phyloP scores from a whole-genome alignment of 2,797 vertebrate species.

The Phrynocephalus guinanensis region DNA sequence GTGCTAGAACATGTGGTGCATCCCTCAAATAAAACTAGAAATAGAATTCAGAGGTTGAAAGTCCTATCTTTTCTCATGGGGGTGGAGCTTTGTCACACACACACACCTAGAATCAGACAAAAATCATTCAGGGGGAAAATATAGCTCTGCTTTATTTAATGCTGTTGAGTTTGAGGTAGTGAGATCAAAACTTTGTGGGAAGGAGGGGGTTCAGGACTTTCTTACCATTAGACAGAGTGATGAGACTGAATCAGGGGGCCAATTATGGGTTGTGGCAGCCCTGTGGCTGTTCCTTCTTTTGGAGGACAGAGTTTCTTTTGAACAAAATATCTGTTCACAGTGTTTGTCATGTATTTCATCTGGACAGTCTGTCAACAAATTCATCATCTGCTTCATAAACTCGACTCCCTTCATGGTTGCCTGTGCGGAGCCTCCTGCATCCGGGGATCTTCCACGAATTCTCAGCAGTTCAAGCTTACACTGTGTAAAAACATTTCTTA shows the following conservation, averaged over 20 bases:
- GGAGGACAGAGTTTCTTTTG: neutral
- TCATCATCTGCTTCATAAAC: conserved; percentile 10
- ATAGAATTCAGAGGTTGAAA: no score
- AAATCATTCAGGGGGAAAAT: neutral
- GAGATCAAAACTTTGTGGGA: neutral
- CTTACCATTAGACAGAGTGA: neutral
- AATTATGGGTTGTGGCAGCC: neutral
- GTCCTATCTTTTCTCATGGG: no score
- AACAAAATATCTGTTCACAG: conserved; percentile 23
- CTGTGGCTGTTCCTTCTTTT: neutral
- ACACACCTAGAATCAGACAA: no score
- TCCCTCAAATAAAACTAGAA: no score
- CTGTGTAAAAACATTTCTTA: conserved; percentile 5
- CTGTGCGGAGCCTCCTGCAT: neutral
- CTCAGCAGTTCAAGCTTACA: neutral
- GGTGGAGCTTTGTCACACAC: no score
- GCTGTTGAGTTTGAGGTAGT: neutral
- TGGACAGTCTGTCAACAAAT: conserved; percentile 29
- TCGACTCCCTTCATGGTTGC: neutral
- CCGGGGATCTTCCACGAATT: neutral
- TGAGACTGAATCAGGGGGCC: neutral
- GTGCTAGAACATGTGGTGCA: no score
- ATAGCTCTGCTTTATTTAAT: neutral
- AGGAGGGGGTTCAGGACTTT: neutral
- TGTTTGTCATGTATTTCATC: conserved; percentile 18